These are phyloP conservation scores for Ectemnius continuus DNA, from an alignment of 2,888 invertebrate genomes.

Conservation along the genomic window DNA sequence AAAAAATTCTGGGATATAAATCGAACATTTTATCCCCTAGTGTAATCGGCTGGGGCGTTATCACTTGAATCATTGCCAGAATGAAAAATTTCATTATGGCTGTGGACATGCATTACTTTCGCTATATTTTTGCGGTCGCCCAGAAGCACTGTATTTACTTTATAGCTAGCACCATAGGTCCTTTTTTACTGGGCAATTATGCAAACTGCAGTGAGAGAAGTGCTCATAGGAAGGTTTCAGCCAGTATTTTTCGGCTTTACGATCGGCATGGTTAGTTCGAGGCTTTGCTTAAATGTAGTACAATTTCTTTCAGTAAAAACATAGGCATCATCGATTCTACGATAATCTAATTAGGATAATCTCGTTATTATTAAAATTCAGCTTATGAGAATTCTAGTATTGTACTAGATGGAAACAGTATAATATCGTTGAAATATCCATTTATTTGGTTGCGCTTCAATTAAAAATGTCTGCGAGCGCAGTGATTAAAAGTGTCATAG, in stretches of 20 bases:
- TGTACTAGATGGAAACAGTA: no score
- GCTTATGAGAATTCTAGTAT: no score
- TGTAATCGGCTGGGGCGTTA: not conserved
- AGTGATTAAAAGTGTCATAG: no score
- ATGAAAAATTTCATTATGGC: slow-evolving; percentile 47
- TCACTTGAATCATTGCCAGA: slow-evolving; percentile 29
- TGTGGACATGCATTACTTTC: slow-evolving; percentile 40
- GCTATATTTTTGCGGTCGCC: slow-evolving; percentile 42
- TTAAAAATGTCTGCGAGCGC: no score
- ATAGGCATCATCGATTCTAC: not conserved
- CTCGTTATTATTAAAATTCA: no score
- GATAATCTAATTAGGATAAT: not conserved
- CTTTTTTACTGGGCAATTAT: slow-evolving; percentile 66
- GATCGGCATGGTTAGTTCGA: slow-evolving; percentile 29
- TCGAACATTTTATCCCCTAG: not conserved
- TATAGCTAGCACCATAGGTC: slow-evolving; percentile 57
- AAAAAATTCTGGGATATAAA: not conserved
- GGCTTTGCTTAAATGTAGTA: slow-evolving; percentile 18
- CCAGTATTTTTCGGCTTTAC: slow-evolving; percentile 41
- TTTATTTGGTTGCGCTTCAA: no score
- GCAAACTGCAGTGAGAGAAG: slow-evolving; percentile 54
- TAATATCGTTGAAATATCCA: no score
- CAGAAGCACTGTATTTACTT: slow-evolving; percentile 63
- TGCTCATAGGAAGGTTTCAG: slow-evolving; percentile 22
- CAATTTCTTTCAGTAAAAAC: slow-evolving; percentile 19